phyloP scores from a whole-genome alignment of 2,797 vertebrate genomes.

The Halcyon badia region DNA sequence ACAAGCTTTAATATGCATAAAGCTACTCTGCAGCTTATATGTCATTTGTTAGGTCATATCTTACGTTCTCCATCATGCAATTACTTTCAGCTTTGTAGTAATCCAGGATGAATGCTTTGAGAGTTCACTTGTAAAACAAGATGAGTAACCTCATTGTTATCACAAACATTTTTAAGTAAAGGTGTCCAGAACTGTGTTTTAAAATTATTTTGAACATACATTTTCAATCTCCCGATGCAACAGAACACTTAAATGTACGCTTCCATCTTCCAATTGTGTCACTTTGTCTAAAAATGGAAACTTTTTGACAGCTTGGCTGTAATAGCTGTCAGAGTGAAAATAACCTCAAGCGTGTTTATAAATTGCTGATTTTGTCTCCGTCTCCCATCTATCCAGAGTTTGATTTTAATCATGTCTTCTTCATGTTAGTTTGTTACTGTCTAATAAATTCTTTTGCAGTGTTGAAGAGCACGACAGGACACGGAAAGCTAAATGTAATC shows the following conservation, averaged over 20 bases:
- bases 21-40: background rate
- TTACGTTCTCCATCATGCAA: background rate
- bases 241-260: accelerated
- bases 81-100: background rate
- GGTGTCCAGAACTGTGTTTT: accelerated
- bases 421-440: background rate
- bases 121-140: background rate
- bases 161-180: background rate
- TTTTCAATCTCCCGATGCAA: background rate
- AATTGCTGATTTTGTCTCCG: background rate
- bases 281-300: background rate
- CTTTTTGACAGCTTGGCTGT: background rate
- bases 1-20: background rate
- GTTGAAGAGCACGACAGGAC: background rate
- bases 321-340: background rate
- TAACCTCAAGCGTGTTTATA: background rate
- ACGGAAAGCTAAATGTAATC: background rate
- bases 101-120: background rate
- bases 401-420: background rate
- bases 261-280: background rate
- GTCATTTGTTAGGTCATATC: background rate
- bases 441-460: background rate
- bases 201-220: background rate
- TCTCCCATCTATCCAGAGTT: background rate
- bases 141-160: background rate